Evolutionary conservation across 1,140 invertebrate species (phyloP).

Genomic region (Drosophila parabipectinata): DNA sequence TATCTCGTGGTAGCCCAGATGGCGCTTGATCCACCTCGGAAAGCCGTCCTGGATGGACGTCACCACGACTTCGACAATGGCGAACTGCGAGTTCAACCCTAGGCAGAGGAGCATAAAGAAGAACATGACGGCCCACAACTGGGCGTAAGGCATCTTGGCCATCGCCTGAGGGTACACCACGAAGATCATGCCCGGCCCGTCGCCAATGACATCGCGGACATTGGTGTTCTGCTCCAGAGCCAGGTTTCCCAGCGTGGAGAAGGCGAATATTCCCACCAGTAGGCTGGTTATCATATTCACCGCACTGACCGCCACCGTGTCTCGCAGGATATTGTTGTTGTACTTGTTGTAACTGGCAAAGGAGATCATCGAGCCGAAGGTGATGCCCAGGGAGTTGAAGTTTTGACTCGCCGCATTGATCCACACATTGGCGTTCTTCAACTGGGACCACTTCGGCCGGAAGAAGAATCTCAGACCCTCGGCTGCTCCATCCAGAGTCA

Average conservation of each 20-base stretch:
- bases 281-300: constrained; percentile 93
- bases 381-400: constrained; percentile 96
- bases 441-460: constrained; percentile 92
- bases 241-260: constrained; percentile 94
- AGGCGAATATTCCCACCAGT: constrained; percentile 93
- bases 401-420: constrained; percentile 96
- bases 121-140: constrained; percentile 94
- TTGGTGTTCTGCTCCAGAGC: constrained; percentile 91
- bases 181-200: constrained; percentile 94
- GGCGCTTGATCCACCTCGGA: constrained; percentile 91
- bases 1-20: constrained; percentile 93
- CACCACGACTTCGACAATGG: constrained; percentile 95
- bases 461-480: constrained; percentile 93
- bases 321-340: constrained; percentile 94
- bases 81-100: constrained; percentile 94
- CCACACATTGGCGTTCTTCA: constrained; percentile 94
- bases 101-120: constrained; percentile 96
- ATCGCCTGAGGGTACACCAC: constrained; percentile 95
- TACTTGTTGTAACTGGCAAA: constrained; percentile 98
- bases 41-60: constrained; percentile 96
- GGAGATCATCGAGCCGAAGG: constrained; percentile 96
- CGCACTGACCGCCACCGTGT: constrained; percentile 92
- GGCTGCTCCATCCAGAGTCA: constrained; percentile 92
- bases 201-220: constrained; percentile 92
- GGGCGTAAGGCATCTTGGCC: constrained; percentile 93